phyloP scores from a whole-genome alignment of 64 coral and sea anemone genomes.

The Dendronephthya gigantea region DNA sequence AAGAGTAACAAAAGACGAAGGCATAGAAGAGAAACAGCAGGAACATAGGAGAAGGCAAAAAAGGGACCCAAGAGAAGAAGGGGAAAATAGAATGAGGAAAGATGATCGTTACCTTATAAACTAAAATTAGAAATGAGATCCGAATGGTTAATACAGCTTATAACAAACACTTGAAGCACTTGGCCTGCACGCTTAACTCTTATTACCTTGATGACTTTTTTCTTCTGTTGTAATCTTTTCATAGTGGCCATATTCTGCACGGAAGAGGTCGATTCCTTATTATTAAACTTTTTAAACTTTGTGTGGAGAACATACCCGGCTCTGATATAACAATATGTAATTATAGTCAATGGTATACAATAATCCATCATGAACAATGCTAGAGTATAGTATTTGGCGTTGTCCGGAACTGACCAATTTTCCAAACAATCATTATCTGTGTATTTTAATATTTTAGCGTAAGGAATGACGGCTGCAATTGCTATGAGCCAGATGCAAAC shows the following conservation, averaged over 20 bases:
- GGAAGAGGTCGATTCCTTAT: not conserved
- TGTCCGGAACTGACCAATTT: not conserved
- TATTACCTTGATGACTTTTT: not conserved
- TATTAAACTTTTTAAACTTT: not conserved
- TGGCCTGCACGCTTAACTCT: not conserved
- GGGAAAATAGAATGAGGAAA: too few species aligned
- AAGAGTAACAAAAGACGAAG: too few species aligned
- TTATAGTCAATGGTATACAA: constrained; percentile 8
- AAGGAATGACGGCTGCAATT: not conserved
- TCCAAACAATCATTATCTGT: not conserved
- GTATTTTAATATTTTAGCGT: not conserved
- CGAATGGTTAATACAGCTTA: too few species aligned
- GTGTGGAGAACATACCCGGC: not conserved
- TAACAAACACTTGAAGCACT: too few species aligned
- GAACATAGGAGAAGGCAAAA: too few species aligned
- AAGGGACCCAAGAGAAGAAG: too few species aligned
- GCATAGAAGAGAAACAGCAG: too few species aligned
- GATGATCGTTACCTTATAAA: too few species aligned
- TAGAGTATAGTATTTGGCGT: not conserved
- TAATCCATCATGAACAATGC: not conserved
- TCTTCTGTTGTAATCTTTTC: not conserved
- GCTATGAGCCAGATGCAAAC: not conserved
- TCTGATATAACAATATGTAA: not conserved
- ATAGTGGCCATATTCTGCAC: not conserved
- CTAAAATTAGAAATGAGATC: too few species aligned